phyloP scores from a whole-genome alignment of 2,113 vertebrate genomes.

The Nothobranchius kuhntae region DNA sequence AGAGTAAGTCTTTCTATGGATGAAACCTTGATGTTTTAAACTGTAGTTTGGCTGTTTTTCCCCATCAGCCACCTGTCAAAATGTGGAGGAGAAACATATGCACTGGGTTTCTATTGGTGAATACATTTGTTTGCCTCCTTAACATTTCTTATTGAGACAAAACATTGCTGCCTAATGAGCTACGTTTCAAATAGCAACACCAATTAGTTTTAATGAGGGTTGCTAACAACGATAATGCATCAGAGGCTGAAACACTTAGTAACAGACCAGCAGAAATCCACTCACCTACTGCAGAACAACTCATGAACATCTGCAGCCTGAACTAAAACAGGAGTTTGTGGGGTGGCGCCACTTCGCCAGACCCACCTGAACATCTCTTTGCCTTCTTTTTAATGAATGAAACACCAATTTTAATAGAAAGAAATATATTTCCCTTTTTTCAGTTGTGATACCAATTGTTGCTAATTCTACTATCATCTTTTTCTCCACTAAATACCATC shows the following conservation, averaged over 20 bases:
- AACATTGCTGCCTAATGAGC: constrained; percentile 60
- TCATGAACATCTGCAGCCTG: constrained; percentile 50
- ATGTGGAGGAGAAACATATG: constrained; percentile 16
- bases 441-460: constrained; percentile 13
- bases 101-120: constrained; percentile 20
- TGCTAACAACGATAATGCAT: constrained; percentile 56
- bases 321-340: constrained; percentile 17
- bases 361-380: constrained; percentile 23
- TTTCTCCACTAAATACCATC: constrained; percentile 28
- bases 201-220: constrained; percentile 73
- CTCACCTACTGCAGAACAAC: constrained; percentile 42
- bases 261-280: constrained; percentile 62
- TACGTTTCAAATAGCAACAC: constrained; percentile 61
- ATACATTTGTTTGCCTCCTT: constrained; percentile 44
- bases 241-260: constrained; percentile 48
- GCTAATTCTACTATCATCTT: constrained; percentile 41
- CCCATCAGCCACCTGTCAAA: constrained; percentile 34
- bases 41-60: constrained; percentile 7
- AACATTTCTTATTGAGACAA: constrained; percentile 64
- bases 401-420: constrained; percentile 25
- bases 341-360: neutral
- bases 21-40: constrained; percentile 29
- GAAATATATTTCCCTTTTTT: constrained; percentile 19
- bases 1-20: constrained; percentile 47
- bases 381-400: constrained; percentile 15